phyloP scores from a whole-genome alignment of 2,113 vertebrate species.

The Nicator chloris region DNA sequence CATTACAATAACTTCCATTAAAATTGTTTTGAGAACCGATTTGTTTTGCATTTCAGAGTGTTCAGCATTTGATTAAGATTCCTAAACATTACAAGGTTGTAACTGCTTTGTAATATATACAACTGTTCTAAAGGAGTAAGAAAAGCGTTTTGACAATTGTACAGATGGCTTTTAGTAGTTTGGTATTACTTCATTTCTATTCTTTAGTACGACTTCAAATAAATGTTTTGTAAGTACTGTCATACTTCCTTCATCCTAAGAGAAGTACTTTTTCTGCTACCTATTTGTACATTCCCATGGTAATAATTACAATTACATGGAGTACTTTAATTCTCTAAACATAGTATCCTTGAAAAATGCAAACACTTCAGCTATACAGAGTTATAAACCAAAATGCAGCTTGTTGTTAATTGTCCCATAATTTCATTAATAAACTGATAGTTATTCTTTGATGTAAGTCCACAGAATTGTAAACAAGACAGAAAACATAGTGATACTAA shows the following conservation, averaged over 20 bases:
- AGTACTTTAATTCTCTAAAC: conserved; percentile 5
- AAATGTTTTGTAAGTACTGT: conserved; percentile 52
- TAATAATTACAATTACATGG: conserved; percentile 25
- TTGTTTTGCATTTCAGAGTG: conserved; percentile 65
- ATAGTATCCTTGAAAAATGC: background rate
- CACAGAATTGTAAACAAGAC: conserved; percentile 18
- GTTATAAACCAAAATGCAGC: conserved; percentile 33
- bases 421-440: conserved; percentile 2
- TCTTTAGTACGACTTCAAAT: conserved; percentile 51
- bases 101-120: conserved; percentile 65
- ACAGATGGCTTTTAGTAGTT: conserved; percentile 56
- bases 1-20: conserved; percentile 51
- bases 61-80: conserved; percentile 52
- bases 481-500: conserved; percentile 17
- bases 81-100: conserved; percentile 48
- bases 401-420: conserved; percentile 20
- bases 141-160: conserved; percentile 53
- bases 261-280: conserved; percentile 30
- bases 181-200: conserved; percentile 54
- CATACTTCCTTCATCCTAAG: conserved; percentile 27
- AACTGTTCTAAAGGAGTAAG: conserved; percentile 12
- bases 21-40: conserved; percentile 65
- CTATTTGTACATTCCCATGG: conserved; percentile 39
- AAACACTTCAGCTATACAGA: background rate
- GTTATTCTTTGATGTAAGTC: conserved; percentile 21